phyloP scores from a whole-genome alignment of 2,797 vertebrate species.

The Vireo griseus region DNA sequence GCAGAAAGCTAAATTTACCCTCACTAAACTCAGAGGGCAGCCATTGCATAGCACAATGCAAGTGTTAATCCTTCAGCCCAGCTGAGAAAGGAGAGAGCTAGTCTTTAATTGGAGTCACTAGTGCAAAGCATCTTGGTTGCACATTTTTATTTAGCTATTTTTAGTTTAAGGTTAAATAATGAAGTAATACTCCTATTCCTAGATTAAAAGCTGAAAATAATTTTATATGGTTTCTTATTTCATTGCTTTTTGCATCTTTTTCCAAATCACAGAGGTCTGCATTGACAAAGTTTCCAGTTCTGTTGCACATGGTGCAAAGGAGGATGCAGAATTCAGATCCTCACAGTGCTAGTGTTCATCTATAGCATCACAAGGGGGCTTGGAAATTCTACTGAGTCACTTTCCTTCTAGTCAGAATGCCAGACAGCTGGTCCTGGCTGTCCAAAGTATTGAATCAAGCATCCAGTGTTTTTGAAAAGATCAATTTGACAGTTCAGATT shows the following conservation, averaged over 20 bases:
- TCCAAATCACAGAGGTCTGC: not conserved
- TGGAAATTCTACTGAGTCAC: not conserved
- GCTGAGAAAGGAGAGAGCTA: not conserved
- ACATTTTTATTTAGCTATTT: not conserved
- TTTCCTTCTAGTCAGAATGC: not conserved
- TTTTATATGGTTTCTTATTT: not conserved
- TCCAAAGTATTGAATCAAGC: not conserved
- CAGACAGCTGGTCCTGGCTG: not conserved
- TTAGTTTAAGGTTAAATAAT: not conserved
- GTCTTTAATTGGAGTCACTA: not conserved
- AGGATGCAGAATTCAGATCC: not conserved
- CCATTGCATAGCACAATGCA: not conserved
- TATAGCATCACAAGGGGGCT: not conserved
- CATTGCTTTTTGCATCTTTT: not conserved
- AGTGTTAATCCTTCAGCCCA: not conserved
- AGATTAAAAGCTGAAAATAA: not conserved
- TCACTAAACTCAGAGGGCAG: not conserved
- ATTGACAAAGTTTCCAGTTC: not conserved
- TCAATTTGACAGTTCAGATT: not conserved
- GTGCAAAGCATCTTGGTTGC: not conserved
- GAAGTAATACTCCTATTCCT: not conserved
- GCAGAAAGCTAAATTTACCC: not conserved
- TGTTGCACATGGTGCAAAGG: not conserved
- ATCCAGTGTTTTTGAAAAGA: not conserved
- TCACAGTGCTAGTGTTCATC: not conserved